Evolutionary conservation across 2,797 vertebrate genomes (phyloP).

Genomic region (Ctenopoma multispine): DNA sequence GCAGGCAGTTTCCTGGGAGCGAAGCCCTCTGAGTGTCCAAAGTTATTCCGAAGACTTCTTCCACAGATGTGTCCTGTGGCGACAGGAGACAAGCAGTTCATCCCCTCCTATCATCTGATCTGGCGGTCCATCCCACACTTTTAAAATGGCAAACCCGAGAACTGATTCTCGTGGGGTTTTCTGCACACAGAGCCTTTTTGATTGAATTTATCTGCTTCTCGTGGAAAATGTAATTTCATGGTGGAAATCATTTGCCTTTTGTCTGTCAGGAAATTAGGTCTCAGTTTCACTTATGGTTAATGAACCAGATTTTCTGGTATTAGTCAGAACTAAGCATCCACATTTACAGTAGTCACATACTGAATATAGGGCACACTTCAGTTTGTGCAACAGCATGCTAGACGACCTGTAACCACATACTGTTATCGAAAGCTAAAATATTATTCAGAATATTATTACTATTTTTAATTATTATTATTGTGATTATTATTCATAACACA

Average conservation of each 20-base stretch:
- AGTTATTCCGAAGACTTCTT: constrained; percentile 38
- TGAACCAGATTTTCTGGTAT: constrained; percentile 43
- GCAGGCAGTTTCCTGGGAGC: constrained; percentile 20
- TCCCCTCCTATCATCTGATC: constrained; percentile 36
- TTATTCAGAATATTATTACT: constrained; percentile 31
- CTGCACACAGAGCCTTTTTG: constrained; percentile 10
- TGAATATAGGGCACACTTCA: constrained; percentile 31
- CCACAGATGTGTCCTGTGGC: constrained; percentile 17
- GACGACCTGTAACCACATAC: constrained; percentile 45
- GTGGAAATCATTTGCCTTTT: constrained; percentile 27
- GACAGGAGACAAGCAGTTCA: constrained; percentile 38
- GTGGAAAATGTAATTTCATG: constrained; percentile 29
- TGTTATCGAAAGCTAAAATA: constrained; percentile 16
- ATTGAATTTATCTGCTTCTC: constrained; percentile 39
- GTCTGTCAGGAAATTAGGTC: constrained; percentile 32
- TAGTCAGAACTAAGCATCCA: constrained; percentile 36
- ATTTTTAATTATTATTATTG: no score
- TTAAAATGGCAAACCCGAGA: not conserved
- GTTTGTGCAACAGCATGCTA: constrained; percentile 16
- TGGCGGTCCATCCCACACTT: constrained; percentile 30
- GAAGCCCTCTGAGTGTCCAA: constrained; percentile 42
- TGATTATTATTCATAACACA: no score
- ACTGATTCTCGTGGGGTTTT: constrained; percentile 23
- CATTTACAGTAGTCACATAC: constrained; percentile 40
- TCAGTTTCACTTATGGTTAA: constrained; percentile 44